Evolutionary conservation across 2,797 vertebrate genomes (phyloP), one percentile per base, ranked within the genome.

Genomic region (Lepus townsendii): DNA sequence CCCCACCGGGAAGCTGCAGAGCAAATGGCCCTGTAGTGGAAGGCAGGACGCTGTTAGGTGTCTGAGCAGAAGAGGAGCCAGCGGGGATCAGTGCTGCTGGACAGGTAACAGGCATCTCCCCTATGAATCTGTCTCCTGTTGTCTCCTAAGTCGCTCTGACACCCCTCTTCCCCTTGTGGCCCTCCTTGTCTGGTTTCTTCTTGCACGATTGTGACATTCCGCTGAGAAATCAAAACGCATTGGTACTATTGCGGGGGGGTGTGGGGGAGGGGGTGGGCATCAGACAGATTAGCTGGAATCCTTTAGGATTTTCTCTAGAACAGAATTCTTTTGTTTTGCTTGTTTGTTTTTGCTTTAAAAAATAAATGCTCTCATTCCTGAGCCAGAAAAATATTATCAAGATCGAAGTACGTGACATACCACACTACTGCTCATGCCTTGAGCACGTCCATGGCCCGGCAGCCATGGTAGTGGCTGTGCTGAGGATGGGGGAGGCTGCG

Each of bases 41-140:
- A 76, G 79, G 27, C 22, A 38, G 93, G 87, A 60, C 38, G 71
- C 30, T 75, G 84, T 76, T 68, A 57, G 80, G 7, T 30, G 0
- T 87, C 93, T 68, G 79, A 57, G n/a, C 60, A 82, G 54, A 87
- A 69, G 54, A 35, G 91, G 19, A 83, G 35, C 68, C 5, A 2
- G 65, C 71, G 38, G 69, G 73, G 32, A 22, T 89, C 94, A 13
- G 30, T n/a, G 0, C 90, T 30, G 47, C 66, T 54, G 14, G 27
- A 60, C 89, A 96, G 96, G 96, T 97, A 97, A 97, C 27, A 8
- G 62, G n/a, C 3, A 24, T 63, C 52, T 93, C 65, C 83, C 38
- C n/a, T 83, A n/a, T 3, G 27, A 57, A 5, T 68, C 60, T 60
- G 12, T 75, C 35, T 76, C 3, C 12, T 16, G 83, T 82, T 38